Conservation (phyloP, 2,888 invertebrate species). For the Kuschelorhynchus macadamiae region DNA sequence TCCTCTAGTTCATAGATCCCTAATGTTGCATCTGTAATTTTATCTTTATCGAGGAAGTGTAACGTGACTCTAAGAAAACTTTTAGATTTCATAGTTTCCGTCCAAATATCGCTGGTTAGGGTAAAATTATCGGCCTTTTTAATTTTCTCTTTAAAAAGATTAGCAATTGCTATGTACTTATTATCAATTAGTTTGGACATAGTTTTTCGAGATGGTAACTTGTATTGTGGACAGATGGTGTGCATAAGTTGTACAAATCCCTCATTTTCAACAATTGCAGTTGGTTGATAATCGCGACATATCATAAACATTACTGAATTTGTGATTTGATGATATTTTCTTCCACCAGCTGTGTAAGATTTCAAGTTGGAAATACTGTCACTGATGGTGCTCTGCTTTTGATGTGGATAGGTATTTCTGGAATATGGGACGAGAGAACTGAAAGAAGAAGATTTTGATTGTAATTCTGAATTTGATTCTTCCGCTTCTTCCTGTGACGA, state of each 20-base stretch:
- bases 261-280: slow-evolving; percentile 26
- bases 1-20: slow-evolving; percentile 11
- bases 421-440: no score
- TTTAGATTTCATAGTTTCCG: slow-evolving; percentile 2
- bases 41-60: slow-evolving; percentile 4
- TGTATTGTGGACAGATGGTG: slow-evolving; percentile 11
- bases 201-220: slow-evolving; percentile 17
- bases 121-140: background rate
- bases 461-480: no score
- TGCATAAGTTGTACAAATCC: slow-evolving; percentile 10
- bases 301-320: slow-evolving; percentile 9
- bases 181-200: slow-evolving; percentile 14
- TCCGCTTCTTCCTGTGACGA: no score
- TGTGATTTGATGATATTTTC: background rate
- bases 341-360: background rate
- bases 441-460: no score
- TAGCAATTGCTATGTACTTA: slow-evolving; percentile 19
- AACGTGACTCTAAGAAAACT: slow-evolving; percentile 12
- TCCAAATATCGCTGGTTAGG: slow-evolving; percentile 23
- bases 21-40: background rate
- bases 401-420: no score
- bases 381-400: background rate
- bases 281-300: slow-evolving; percentile 21
- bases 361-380: background rate
- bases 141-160: slow-evolving; percentile 3